Base-by-base conservation (phyloP, 2,797 vertebrate genomes). In the Syngnathus acus region DNA sequence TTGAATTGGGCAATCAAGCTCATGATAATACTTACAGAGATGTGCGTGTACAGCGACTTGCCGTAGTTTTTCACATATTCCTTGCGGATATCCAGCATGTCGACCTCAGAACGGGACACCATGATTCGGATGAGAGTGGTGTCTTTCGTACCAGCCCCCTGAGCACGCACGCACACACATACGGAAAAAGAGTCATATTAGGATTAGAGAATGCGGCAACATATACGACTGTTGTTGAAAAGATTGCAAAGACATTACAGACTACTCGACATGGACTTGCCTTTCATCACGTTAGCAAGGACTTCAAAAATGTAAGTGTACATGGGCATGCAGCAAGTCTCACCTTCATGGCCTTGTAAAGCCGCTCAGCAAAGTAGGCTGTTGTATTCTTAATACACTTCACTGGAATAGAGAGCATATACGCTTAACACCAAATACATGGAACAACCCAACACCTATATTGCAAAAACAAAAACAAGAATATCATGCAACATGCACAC, bases 281-380 rank as follows among this genome's bases (percentile, higher is more conserved):
- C 10, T 54, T 26, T 54, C 4, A 26, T 54, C 23, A 32, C 9
- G 26, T 55, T 55, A 55, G 11, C 11, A 0, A 11, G 11, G 9
- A 23, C 21, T 26, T 54, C 6, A 13, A 23, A 58, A 37, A 3
- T 6, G 7, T 8, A 37, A 58, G 17, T 9, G 9, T 21, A 48
- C 45, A 47, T 8, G 6, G 17, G 1, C n/a, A 51, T 51, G 9
- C n/a, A 51, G 26, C 51, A 39, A 14, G 23, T 47, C 91, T 43
- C 84, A 99, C 97, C 93, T 90, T 95, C 95, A 99, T 98, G 81
- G 96, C 87, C n/a, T 93, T 99, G 86, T 97, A 82, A 64, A 99
- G 92, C 69, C 96, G 94, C 83, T 98, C 95, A 54, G 96, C 97
- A 82, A 99, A 99, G 89, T 95, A 99, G 40, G 80, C 92, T 0